These are phyloP conservation scores for Drosophila elegans DNA, from an alignment of 1,140 invertebrate species.

Conservation along the genomic window DNA sequence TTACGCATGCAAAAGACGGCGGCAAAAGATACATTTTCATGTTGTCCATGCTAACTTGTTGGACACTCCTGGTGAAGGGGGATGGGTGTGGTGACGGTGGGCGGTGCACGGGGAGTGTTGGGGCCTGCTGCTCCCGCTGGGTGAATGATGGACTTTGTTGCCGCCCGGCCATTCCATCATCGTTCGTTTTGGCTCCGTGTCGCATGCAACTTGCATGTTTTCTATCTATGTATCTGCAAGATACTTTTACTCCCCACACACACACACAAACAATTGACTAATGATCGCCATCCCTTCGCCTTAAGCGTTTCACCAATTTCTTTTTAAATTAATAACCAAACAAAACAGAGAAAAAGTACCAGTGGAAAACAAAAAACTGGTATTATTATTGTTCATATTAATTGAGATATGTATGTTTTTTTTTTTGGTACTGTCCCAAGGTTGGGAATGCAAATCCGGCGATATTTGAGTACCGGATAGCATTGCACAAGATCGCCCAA, in stretches of 20 bases:
- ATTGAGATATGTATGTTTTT: conserved; percentile 26
- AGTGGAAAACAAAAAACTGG: conserved; percentile 14
- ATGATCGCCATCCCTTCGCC: conserved; percentile 54
- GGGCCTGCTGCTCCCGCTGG: conserved; percentile 65
- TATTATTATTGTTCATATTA: conserved; percentile 61
- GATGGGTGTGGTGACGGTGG: conserved; percentile 2
- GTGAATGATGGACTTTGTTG: conserved; percentile 82
- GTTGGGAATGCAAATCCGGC: conserved; percentile 46
- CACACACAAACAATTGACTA: conserved; percentile 59
- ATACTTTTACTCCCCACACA: conserved; percentile 73
- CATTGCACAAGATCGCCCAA: conserved; percentile 36
- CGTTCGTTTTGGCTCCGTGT: conserved; percentile 52
- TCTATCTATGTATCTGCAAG: conserved; percentile 78
- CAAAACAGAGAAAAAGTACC: conserved; percentile 27
- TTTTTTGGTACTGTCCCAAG: conserved; percentile 18
- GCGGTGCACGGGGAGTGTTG: conserved; percentile 5
- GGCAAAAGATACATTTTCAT: conserved; percentile 78
- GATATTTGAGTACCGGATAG: conserved; percentile 37
- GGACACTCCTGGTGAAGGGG: conserved; percentile 38
- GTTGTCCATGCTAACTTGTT: conserved; percentile 68
- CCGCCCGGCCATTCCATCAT: conserved; percentile 61
- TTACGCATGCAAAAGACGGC: conserved; percentile 78
- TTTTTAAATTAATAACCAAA: conserved; percentile 67
- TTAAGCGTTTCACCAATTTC: conserved; percentile 74
- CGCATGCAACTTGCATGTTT: conserved; percentile 71